Percentiles rank a stretch among this genome's conserved stretches.
phyloP scores from a whole-genome alignment of 2,113 vertebrate genomes.

The Hippocampus comes region DNA sequence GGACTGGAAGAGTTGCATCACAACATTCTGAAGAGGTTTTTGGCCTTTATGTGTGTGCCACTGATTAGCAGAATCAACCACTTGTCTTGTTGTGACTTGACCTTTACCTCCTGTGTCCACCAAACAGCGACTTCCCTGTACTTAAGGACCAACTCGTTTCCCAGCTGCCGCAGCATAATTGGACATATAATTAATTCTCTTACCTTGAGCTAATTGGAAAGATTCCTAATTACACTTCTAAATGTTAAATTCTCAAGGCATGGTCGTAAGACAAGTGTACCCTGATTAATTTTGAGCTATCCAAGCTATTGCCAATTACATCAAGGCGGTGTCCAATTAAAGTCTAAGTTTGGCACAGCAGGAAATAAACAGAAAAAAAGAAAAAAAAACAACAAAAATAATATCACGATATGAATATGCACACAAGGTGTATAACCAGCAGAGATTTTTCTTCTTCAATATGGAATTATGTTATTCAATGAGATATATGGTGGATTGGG shows the following conservation, averaged over 20 bases:
- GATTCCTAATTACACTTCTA: constrained; percentile 31
- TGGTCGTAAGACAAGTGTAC: constrained; percentile 20
- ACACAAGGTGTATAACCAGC: not conserved
- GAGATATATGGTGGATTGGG: not conserved
- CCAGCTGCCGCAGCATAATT: constrained; percentile 13
- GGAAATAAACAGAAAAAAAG: not conserved
- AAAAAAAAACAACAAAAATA: not conserved
- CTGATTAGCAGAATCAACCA: not conserved
- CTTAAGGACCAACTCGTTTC: constrained; percentile 21
- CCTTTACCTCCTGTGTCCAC: constrained; percentile 5
- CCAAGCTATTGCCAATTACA: constrained; percentile 12
- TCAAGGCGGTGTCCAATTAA: constrained; percentile 17
- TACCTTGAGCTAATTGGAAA: constrained; percentile 22
- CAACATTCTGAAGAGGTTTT: not conserved
- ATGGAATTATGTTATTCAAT: not conserved
- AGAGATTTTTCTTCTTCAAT: not conserved
- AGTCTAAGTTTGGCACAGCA: not conserved
- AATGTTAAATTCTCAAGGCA: constrained; percentile 30
- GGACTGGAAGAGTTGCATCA: not conserved
- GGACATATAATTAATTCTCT: constrained; percentile 36
- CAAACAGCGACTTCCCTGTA: constrained; percentile 10
- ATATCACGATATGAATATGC: not conserved
- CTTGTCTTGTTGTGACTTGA: not conserved
- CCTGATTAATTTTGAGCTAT: constrained; percentile 36
- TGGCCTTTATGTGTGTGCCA: not conserved